These are phyloP conservation scores for Macrophya alboannulata DNA, from an alignment of 2,888 invertebrate species.

Conservation along the genomic window DNA sequence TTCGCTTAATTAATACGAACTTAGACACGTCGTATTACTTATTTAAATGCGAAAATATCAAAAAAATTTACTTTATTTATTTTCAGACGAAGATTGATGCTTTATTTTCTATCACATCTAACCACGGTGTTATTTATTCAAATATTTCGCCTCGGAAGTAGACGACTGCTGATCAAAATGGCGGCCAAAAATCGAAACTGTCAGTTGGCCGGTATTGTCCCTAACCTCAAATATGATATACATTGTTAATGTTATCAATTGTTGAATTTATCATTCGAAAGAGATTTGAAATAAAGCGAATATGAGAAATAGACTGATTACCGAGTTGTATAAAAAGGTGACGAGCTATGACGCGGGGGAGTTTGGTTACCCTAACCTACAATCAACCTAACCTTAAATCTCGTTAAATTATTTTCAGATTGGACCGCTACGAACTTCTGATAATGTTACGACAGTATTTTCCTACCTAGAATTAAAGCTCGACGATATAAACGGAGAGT, in stretches of 20 bases:
- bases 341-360: background rate
- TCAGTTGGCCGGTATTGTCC: background rate
- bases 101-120: background rate
- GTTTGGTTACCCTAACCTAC: slow-evolving; percentile 1
- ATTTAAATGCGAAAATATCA: background rate
- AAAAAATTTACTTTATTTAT: background rate
- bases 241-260: background rate
- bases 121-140: background rate
- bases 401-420: background rate
- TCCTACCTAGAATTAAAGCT: slow-evolving; percentile 65
- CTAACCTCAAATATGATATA: slow-evolving; percentile 22
- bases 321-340: slow-evolving; percentile 44
- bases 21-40: background rate
- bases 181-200: background rate
- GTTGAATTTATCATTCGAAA: background rate
- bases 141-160: background rate
- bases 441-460: slow-evolving; percentile 60
- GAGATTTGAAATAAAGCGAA: background rate
- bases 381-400: background rate
- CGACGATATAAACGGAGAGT: slow-evolving; percentile 62
- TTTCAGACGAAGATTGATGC: background rate
- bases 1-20: background rate
- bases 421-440: slow-evolving; percentile 60
- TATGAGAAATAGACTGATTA: slow-evolving; percentile 24
- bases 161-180: background rate